Evolutionary conservation across 2,113 vertebrate species (phyloP), one percentile per base, ranked within the genome.

Genomic region (Petroica traversi): DNA sequence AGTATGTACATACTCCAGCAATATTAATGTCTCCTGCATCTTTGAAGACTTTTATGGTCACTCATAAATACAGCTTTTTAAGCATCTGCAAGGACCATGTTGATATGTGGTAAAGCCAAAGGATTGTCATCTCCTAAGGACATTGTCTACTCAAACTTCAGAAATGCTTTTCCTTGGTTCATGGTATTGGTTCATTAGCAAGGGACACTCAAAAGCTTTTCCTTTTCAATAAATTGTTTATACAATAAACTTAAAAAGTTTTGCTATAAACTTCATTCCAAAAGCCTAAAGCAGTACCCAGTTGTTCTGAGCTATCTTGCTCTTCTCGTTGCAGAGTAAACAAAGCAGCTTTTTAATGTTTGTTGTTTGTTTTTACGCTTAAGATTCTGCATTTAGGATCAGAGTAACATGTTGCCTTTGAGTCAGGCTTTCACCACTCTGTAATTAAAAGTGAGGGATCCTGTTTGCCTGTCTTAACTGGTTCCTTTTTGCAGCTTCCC

Each of bases 401-500:
- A 38, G 22, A n/a, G 43, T 73, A 61, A 69, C 6, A 2, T 3
- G 22, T 49, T 81, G 58, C 12, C 18, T 64, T 89, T 64, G 64
- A 69, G 55, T 87, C 49, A 31, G 31, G 29, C 40, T 85, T 79
- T 88, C 9, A 45, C 28, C n/a, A 22, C 15, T 41, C 19, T 78
- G 31, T 79, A 62, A 94, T 88, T 95, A 85, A 51, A 91, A 94
- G 87, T 85, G 68, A 59, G 54, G 25, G 23, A 85, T 94, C 89
- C 74, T 85, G 66, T 91, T 75, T 89, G 41, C 64, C 34, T 85
- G 49, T 95, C 26, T 81, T 71, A 64, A 82, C 89, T 79, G 85
- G 58, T 94, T 92, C 74, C 17, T 94, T 96, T 89, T 85, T 12
- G 8, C 92, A 96, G 95, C 51, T 82, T 85, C 16, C 87, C 26